Percentiles rank a stretch among this genome's conserved stretches.
These are phyloP conservation scores for Drosophila simulans DNA, from an alignment of 1,140 invertebrate genomes.

Conservation along the genomic window DNA sequence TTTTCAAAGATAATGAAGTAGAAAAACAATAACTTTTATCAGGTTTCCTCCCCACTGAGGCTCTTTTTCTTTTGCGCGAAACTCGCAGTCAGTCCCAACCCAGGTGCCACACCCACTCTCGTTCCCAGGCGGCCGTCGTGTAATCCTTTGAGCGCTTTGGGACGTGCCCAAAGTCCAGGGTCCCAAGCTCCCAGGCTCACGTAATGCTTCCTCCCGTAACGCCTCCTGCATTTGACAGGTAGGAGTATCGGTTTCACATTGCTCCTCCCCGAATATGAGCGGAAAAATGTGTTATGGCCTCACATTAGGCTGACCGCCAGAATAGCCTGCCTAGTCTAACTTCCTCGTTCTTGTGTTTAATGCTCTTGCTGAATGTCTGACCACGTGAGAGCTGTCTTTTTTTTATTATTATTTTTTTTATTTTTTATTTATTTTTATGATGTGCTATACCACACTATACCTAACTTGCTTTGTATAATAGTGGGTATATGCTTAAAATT, in stretches of 20 bases:
- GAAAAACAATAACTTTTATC: slow-evolving; percentile 84
- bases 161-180: slow-evolving; percentile 48
- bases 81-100: neutral
- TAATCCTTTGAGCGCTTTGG: slow-evolving; percentile 79
- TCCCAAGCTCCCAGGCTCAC: slow-evolving; percentile 10
- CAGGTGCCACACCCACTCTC: slow-evolving; percentile 1
- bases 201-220: slow-evolving; percentile 22
- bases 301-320: neutral
- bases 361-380: neutral
- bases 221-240: slow-evolving; percentile 66
- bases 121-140: slow-evolving; percentile 20
- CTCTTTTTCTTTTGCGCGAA: neutral
- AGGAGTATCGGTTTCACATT: slow-evolving; percentile 80
- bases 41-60: slow-evolving; percentile 61
- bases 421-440: no score
- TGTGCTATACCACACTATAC: no score
- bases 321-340: neutral
- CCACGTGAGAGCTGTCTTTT: no score
- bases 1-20: slow-evolving; percentile 82
- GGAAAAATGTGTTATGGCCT: slow-evolving; percentile 41
- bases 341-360: slow-evolving; percentile 2
- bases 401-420: no score
- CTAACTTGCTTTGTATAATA: no score
- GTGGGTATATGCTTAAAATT: no score
- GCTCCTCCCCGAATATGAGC: slow-evolving; percentile 19